Evolutionary conservation across 2,888 invertebrate species (phyloP), one percentile per base, ranked within the genome.

Genomic region (Sarcophaga variegata): DNA sequence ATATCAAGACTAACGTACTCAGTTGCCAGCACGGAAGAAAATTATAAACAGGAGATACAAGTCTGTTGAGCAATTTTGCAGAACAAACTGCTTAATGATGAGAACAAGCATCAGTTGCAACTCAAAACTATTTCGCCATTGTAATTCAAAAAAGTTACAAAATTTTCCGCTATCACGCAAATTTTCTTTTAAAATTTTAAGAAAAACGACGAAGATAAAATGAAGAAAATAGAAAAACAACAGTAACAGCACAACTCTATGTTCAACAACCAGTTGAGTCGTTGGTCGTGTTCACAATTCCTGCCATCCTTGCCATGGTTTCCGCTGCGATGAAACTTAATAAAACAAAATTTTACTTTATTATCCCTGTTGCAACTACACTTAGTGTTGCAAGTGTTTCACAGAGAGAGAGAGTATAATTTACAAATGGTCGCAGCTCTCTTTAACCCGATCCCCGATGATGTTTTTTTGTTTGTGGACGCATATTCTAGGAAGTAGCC

Each of bases 201-300:
- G 10, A 47, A 45, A 67, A 67, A 67, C 37, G 12, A 47, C 20
- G 47, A 67, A 67, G 45, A 67, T 47, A 8, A 67, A 67, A 45
- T 37, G 20, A 5, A n/a, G 3, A 49, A 49, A 49, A 49, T 14
- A 49, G 12, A 4, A 54, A 12, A 54, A 54, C 54, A 14, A 14
- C 2, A 4, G 5, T 10, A 14, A 12, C 54, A 54, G 17, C 5
- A 17, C 12, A 54, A 14, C 54, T 14, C 5, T 0, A 14, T 54
- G n/a, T 67, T 67, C 37, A 67, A 67, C 64, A 67, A 67, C 11
- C n/a, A 67, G 66, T 67, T 67, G 66, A 67, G 66, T n/a, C 6
- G 22, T 25, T 63, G 4, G 25, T 27, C 4, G 8, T 45, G 66
- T n/a, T 67, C 20, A 27, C 27, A 17, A 64, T 64, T 64, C 27